Evolutionary conservation across 2,888 invertebrate species (phyloP).

Genomic region (Scaptomyza flava): DNA sequence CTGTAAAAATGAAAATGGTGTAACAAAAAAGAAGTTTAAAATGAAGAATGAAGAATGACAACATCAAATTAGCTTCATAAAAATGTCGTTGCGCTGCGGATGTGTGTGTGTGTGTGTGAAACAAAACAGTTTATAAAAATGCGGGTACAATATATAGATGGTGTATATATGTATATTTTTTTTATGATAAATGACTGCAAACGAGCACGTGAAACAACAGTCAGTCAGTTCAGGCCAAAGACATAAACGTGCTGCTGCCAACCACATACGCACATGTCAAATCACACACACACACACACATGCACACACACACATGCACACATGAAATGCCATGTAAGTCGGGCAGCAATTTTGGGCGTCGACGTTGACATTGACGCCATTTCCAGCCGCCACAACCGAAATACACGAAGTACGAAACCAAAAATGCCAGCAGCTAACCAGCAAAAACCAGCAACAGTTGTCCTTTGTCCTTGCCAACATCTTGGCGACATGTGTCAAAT

Average conservation of each 20-base stretch:
- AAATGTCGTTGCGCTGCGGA: conserved; percentile 56
- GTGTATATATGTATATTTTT: conserved; percentile 48
- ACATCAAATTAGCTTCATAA: conserved; percentile 79
- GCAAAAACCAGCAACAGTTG: conserved; percentile 55
- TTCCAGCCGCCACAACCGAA: conserved; percentile 72
- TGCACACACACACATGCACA: conserved; percentile 26
- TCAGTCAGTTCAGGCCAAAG: conserved; percentile 53
- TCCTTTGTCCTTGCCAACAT: conserved; percentile 65
- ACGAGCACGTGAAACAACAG: conserved; percentile 75
- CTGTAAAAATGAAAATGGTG: conserved; percentile 73
- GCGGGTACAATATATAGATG: conserved; percentile 59
- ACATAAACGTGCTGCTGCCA: conserved; percentile 73
- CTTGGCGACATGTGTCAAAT: conserved; percentile 71
- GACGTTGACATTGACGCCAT: conserved; percentile 78
- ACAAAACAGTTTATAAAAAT: conserved; percentile 78
- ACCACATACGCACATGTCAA: conserved; percentile 74
- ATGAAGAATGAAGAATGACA: conserved; percentile 78
- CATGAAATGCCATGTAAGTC: conserved; percentile 45
- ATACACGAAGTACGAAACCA: conserved; percentile 58
- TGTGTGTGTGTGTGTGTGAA: conserved; percentile 54
- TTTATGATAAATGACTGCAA: conserved; percentile 78
- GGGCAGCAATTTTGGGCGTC: conserved; percentile 68
- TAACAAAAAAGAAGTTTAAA: conserved; percentile 67
- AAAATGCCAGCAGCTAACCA: conserved; percentile 24
- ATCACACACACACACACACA: conserved; percentile 34